These are phyloP conservation scores for Silurus asotus DNA, from an alignment of 2,113 vertebrate genomes.

Conservation along the genomic window DNA sequence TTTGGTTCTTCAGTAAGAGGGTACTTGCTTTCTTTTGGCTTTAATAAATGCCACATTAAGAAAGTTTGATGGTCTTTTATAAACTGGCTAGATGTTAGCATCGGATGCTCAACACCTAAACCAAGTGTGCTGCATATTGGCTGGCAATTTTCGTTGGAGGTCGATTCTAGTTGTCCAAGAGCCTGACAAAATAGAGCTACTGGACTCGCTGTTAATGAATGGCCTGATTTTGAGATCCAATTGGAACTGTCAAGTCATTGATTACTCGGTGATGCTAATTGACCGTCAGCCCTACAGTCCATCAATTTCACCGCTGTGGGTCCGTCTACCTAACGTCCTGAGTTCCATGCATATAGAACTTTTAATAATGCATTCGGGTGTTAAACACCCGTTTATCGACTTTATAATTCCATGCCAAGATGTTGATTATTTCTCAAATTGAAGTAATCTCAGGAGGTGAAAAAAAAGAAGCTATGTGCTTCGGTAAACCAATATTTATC, in stretches of 20 bases:
- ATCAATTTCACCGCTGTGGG: neutral
- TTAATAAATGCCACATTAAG: too few species aligned
- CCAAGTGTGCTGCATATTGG: neutral
- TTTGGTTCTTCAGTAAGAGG: neutral
- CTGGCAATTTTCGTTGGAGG: neutral
- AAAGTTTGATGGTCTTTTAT: neutral
- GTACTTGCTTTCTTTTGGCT: neutral
- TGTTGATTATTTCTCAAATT: neutral
- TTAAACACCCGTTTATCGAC: neutral
- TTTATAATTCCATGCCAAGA: neutral
- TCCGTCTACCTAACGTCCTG: neutral
- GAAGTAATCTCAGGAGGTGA: neutral
- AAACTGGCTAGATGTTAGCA: neutral
- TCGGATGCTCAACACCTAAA: neutral
- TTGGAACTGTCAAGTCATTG: slow-evolving; percentile 7
- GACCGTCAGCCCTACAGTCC: neutral
- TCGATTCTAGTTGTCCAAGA: neutral
- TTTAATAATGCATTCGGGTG: neutral
- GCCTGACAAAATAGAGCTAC: neutral
- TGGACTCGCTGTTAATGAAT: neutral
- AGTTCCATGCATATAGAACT: neutral
- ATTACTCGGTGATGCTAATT: slow-evolving; percentile 15
- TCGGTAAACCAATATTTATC: neutral
- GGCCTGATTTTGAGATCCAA: neutral
- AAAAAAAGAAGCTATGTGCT: neutral